A percentile compares a stretch with the other conserved stretches of the same genome.
Conservation (phyloP, 2,113 vertebrate genomes). For the Oriolus oriolus region DNA sequence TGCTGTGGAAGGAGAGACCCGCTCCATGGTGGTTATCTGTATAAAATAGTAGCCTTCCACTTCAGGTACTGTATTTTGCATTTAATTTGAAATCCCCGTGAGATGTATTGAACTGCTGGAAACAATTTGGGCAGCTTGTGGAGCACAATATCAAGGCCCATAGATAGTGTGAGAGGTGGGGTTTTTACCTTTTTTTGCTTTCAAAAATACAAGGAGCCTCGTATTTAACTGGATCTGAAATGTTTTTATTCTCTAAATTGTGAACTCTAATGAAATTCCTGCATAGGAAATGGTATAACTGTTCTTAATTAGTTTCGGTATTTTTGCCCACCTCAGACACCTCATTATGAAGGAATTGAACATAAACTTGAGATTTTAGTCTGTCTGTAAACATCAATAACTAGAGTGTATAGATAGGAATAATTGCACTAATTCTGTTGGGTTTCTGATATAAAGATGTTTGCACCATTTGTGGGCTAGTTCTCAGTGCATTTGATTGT, state of each 20-base stretch:
- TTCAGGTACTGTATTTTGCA: not conserved
- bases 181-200: not conserved
- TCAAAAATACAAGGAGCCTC: not conserved
- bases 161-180: not conserved
- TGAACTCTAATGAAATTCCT: not conserved
- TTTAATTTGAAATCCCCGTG: slow-evolving; percentile 16
- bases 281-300: not conserved
- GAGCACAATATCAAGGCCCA: not conserved
- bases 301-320: not conserved
- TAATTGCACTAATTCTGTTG: no score
- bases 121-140: slow-evolving; percentile 6
- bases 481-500: not conserved
- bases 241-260: not conserved
- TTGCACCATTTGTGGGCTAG: not conserved
- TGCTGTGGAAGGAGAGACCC: not conserved
- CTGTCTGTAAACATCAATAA: not conserved
- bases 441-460: not conserved
- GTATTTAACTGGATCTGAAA: not conserved
- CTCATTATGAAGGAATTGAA: not conserved
- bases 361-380: not conserved
- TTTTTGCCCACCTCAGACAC: not conserved
- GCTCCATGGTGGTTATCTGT: not conserved
- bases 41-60: slow-evolving; percentile 14
- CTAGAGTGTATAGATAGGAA: not conserved
- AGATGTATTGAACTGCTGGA: not conserved